Base-by-base conservation (phyloP, 2,888 invertebrate genomes). In the Tenthredo amoena region DNA sequence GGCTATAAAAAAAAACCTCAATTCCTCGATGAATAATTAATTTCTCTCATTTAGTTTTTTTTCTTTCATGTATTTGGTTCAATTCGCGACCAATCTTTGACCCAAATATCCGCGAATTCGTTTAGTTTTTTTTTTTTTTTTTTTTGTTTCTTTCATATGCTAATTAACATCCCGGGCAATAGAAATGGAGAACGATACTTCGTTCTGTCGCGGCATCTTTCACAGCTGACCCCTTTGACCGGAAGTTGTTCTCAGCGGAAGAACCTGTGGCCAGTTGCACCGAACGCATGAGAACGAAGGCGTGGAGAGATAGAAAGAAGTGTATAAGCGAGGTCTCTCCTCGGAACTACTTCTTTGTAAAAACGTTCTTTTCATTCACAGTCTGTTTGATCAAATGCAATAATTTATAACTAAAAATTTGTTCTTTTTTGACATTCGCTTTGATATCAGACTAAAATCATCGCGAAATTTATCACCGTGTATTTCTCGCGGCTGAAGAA, bases 161-260 rank as follows among this genome's bases (percentile, higher is more conserved):
- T 43, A 43, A 26, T 43, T 10, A 62, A 58, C 37, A 34, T 37
- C 21, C 26, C 21, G 40, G 55, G 37, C 10, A 62, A 37, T 58
- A 81, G 40, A 40, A 26, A 81, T 58, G 37, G 9, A 21, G 37
- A n/a, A 62, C 62, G 21, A 79, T 58, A n/a, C 40, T 58, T 62
- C 18, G 12, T 15, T 37, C 72, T 72, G 26, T 31, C 50, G n/a
- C 26, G 58, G 58, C 12, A 37, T 62, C 81, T 62, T 81, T 58
- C 34, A 62, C 58, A 26, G 58, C 21, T 82, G 81, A 82, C 81
- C 89, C 88, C 87, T 88, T 87, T 90, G 87, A 88, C 90, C 91
- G 92, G 92, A 92, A 92, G 91, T 90, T 88, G 87, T 86, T 86
- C 89, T 62, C 58, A 88, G 88, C 91, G 92, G 92, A 92, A 92